phyloP scores from a whole-genome alignment of 2,797 vertebrate species.

The Ambastaia sidthimunki region DNA sequence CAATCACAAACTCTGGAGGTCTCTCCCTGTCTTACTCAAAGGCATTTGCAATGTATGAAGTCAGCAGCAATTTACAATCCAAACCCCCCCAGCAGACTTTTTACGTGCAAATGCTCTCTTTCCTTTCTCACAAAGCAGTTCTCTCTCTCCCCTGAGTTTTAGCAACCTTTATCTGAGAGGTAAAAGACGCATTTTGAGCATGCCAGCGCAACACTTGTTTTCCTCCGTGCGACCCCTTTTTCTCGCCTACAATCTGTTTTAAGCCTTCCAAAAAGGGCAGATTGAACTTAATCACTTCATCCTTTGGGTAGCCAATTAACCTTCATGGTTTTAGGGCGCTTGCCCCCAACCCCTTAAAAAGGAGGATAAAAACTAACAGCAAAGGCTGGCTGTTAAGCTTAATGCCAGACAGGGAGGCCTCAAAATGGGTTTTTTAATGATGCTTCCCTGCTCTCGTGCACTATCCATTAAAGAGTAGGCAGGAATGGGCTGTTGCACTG shows the following conservation, averaged over 20 bases:
- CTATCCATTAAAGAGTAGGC: slow-evolving; percentile 77
- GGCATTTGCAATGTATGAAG: slow-evolving; percentile 53
- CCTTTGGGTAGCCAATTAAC: slow-evolving; percentile 84
- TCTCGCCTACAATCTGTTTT: slow-evolving; percentile 29
- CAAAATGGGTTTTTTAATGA: slow-evolving; percentile 87
- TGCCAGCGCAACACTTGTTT: slow-evolving; percentile 35
- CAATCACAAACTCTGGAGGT: slow-evolving; percentile 38
- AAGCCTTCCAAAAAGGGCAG: slow-evolving; percentile 45
- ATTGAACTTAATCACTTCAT: slow-evolving; percentile 60
- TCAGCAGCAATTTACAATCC: slow-evolving; percentile 13
- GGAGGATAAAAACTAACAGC: slow-evolving; percentile 82
- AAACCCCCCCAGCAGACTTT: slow-evolving; percentile 33
- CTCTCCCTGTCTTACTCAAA: slow-evolving; percentile 46
- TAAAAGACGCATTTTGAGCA: slow-evolving; percentile 41
- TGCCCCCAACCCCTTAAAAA: slow-evolving; percentile 66
- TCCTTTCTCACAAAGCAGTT: slow-evolving; percentile 30
- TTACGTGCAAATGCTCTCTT: slow-evolving; percentile 58
- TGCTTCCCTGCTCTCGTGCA: slow-evolving; percentile 79
- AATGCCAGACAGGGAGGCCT: slow-evolving; percentile 88
- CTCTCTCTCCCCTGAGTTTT: slow-evolving; percentile 34
- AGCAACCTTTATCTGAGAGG: slow-evolving; percentile 45
- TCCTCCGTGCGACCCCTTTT: background rate
- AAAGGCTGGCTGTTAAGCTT: slow-evolving; percentile 86
- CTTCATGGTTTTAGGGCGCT: slow-evolving; percentile 84
- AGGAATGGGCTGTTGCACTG: slow-evolving; percentile 61